Conservation (phyloP, 2,888 invertebrate genomes). For the Lamellibrachia satsuma region DNA sequence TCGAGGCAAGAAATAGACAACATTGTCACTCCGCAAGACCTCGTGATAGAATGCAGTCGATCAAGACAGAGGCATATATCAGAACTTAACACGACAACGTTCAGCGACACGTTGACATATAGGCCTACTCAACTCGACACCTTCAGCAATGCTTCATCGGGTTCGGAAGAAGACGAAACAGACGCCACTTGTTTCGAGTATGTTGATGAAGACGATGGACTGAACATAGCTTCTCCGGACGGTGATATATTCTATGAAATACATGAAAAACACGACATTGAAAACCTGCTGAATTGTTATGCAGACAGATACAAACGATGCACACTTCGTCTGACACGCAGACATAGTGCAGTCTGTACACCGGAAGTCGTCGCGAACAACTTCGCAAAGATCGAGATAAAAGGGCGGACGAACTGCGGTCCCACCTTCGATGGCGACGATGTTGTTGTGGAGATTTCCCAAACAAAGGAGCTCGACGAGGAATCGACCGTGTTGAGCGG, state of each 20-base stretch:
- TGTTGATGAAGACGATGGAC: background rate
- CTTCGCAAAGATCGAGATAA: constrained; percentile 65
- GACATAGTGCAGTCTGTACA: constrained; percentile 37
- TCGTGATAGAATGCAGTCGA: background rate
- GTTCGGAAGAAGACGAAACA: background rate
- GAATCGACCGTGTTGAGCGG: constrained; percentile 14
- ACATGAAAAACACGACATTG: background rate
- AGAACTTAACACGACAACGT: background rate
- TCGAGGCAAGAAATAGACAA: background rate
- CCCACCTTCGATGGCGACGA: constrained; percentile 34
- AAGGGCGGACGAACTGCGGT: constrained; percentile 37
- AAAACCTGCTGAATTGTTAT: background rate
- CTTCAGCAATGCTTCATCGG: background rate
- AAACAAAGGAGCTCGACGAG: constrained; percentile 18
- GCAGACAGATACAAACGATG: background rate
- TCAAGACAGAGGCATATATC: background rate
- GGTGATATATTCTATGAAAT: background rate
- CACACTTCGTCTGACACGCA: constrained; percentile 32
- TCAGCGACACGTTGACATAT: background rate
- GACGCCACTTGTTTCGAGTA: background rate
- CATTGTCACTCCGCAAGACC: background rate
- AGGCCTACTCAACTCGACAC: background rate
- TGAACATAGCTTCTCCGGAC: background rate
- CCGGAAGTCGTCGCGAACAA: background rate
- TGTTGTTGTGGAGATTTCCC: constrained; percentile 32